Conservation (phyloP, 2,113 vertebrate genomes). For the Marmota monax region DNA sequence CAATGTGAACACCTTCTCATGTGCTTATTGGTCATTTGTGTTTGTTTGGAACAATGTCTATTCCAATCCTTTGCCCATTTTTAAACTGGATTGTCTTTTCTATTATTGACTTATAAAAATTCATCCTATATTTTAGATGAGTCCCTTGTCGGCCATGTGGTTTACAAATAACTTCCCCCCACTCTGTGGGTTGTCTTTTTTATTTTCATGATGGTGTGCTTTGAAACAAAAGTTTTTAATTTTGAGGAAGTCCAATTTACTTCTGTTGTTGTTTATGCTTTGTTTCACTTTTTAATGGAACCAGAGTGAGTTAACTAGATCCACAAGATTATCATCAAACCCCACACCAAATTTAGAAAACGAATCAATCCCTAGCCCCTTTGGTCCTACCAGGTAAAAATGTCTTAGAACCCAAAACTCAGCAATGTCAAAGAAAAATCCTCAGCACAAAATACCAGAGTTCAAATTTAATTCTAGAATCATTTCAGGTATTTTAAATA, state of each 20-base stretch:
- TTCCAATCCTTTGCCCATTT: not conserved
- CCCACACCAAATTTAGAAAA: not conserved
- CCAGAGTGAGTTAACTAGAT: not conserved
- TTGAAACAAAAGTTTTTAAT: not conserved
- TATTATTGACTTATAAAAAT: not conserved
- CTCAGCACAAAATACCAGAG: slow-evolving; percentile 16
- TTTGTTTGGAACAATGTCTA: not conserved
- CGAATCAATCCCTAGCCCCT: not conserved
- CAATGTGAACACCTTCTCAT: not conserved
- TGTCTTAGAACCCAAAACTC: not conserved
- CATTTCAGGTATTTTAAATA: slow-evolving; percentile 43
- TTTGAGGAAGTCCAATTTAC: not conserved
- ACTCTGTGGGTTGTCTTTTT: not conserved
- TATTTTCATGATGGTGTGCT: not conserved
- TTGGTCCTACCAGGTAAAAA: not conserved
- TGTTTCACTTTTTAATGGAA: not conserved
- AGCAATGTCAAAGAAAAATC: not conserved
- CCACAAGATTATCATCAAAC: not conserved
- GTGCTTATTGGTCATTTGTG: not conserved
- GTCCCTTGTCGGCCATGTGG: not conserved
- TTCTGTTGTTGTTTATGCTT: not conserved
- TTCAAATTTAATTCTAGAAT: slow-evolving; percentile 31
- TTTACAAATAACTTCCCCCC: not conserved
- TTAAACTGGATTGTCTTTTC: not conserved
- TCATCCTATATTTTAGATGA: not conserved